Evolutionary conservation across 2,113 vertebrate genomes (phyloP).

Genomic region (Scartelaos histophorus): DNA sequence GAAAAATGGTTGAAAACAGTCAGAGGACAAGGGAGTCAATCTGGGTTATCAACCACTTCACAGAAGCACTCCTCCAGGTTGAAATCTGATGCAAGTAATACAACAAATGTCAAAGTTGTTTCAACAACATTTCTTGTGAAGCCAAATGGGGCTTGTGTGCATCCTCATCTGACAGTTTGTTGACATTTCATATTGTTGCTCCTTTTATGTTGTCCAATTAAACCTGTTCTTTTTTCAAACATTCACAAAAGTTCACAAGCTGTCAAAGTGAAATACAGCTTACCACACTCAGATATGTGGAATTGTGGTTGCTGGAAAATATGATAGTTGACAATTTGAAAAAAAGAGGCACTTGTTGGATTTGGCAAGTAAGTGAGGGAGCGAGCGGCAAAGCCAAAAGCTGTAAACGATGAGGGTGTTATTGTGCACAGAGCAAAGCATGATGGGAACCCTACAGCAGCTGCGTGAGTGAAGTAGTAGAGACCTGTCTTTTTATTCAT

Average conservation of each 20-base stretch:
- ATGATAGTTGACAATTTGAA: conserved; percentile 34
- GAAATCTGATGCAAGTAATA: conserved; percentile 39
- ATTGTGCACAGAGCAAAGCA: conserved; percentile 60
- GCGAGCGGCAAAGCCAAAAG: conserved; percentile 56
- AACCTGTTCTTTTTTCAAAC: conserved; percentile 10
- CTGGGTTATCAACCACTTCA: conserved; percentile 23
- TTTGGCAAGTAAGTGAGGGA: conserved; percentile 63
- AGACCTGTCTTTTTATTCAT: conserved; percentile 72
- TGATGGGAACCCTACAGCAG: conserved; percentile 67
- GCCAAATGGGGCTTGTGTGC: conserved; percentile 39
- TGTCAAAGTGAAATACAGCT: conserved; percentile 21
- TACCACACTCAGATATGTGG: conserved; percentile 26
- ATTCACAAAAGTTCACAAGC: conserved; percentile 25
- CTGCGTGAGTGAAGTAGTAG: conserved; percentile 44
- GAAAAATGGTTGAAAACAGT: conserved; percentile 35
- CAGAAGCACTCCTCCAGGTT: conserved; percentile 33
- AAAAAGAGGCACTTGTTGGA: conserved; percentile 36
- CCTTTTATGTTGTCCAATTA: conserved; percentile 48
- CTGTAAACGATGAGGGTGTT: conserved; percentile 63
- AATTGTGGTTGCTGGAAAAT: conserved; percentile 34
- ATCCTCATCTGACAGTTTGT: conserved; percentile 50
- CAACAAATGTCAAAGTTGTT: conserved; percentile 50
- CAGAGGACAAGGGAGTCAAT: conserved; percentile 19
- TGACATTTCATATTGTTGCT: conserved; percentile 43
- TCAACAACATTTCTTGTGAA: conserved; percentile 48